Conservation (phyloP, 1,140 invertebrate species). For the Drosophila ananassae region DNA sequence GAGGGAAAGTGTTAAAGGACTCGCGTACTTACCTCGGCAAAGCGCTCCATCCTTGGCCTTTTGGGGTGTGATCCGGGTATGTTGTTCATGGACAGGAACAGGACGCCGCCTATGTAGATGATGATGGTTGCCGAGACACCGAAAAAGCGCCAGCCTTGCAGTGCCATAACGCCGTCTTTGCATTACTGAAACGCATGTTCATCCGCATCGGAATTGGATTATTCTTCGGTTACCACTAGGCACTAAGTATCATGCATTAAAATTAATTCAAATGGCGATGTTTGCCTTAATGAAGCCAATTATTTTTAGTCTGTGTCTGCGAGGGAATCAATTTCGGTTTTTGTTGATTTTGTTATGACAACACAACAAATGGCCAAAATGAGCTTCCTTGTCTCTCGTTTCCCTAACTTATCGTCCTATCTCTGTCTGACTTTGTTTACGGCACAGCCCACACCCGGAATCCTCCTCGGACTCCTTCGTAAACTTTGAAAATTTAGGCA, state of each 20-base stretch:
- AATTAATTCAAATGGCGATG: conserved; percentile 47
- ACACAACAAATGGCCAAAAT: conserved; percentile 55
- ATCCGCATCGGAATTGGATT: conserved; percentile 1
- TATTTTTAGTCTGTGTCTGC: conserved; percentile 7
- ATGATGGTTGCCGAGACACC: conserved; percentile 85
- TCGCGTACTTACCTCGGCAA: conserved; percentile 68
- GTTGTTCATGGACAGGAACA: conserved; percentile 86
- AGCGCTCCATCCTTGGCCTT: conserved; percentile 65
- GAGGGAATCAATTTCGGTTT: conserved; percentile 32
- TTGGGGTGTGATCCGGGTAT: conserved; percentile 85
- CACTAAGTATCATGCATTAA: conserved; percentile 18
- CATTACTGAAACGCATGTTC: conserved; percentile 66
- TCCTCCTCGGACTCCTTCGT: not conserved
- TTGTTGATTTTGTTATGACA: conserved; percentile 80
- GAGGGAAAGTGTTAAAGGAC: too few relatives aligned
- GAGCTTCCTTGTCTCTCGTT: not conserved
- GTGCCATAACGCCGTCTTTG: conserved; percentile 82
- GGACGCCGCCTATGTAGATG: conserved; percentile 85
- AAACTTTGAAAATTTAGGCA: too few relatives aligned
- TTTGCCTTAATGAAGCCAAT: conserved; percentile 46
- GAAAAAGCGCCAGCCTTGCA: conserved; percentile 85
- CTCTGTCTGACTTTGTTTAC: not conserved
- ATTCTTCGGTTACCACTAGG: conserved; percentile 1
- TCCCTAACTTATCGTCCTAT: not conserved
- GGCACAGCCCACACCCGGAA: not conserved